Percentiles rank a stretch among this genome's conserved stretches.
These are phyloP conservation scores for Drosophila formosana DNA, from an alignment of 2,888 invertebrate genomes.

Conservation along the genomic window DNA sequence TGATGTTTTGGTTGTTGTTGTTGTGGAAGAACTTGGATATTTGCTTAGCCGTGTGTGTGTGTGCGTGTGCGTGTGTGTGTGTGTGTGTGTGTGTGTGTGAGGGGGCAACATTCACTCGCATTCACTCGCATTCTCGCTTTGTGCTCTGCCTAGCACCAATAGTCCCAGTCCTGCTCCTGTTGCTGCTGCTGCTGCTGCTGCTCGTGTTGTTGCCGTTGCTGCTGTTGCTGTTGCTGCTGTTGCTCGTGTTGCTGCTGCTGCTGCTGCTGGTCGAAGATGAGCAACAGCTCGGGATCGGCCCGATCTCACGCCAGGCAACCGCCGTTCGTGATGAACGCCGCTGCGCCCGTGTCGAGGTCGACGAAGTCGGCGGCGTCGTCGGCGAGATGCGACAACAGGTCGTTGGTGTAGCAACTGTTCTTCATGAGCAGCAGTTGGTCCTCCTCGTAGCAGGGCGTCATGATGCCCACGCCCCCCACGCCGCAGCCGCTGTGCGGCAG, in stretches of 20 bases:
- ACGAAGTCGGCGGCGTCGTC: constrained; percentile 84
- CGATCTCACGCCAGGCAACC: constrained; percentile 84
- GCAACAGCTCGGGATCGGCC: constrained; percentile 66
- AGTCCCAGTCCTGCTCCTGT: constrained; percentile 50
- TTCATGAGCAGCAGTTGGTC: constrained; percentile 81
- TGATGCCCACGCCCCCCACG: constrained; percentile 59
- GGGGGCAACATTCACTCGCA: constrained; percentile 18
- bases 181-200: constrained; percentile 42
- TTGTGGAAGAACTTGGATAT: constrained; percentile 73
- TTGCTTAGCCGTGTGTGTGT: constrained; percentile 21
- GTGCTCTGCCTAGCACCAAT: constrained; percentile 63
- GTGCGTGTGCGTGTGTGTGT: too few relatives aligned
- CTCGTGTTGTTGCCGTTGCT: constrained; percentile 33
- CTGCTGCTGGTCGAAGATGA: constrained; percentile 53
- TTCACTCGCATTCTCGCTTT: constrained; percentile 6
- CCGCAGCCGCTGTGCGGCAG: constrained; percentile 55
- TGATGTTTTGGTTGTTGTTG: constrained; percentile 17
- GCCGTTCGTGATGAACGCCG: constrained; percentile 84
- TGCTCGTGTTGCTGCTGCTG: constrained; percentile 27
- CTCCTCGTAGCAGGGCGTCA: constrained; percentile 82
- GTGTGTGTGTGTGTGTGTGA: background rate
- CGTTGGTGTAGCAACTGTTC: constrained; percentile 81
- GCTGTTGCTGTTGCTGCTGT: constrained; percentile 31
- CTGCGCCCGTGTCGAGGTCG: constrained; percentile 84
- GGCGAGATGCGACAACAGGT: constrained; percentile 82